phyloP scores from a whole-genome alignment of 1,140 invertebrate species.

The Scaptodrosophila lebanonensis region DNA sequence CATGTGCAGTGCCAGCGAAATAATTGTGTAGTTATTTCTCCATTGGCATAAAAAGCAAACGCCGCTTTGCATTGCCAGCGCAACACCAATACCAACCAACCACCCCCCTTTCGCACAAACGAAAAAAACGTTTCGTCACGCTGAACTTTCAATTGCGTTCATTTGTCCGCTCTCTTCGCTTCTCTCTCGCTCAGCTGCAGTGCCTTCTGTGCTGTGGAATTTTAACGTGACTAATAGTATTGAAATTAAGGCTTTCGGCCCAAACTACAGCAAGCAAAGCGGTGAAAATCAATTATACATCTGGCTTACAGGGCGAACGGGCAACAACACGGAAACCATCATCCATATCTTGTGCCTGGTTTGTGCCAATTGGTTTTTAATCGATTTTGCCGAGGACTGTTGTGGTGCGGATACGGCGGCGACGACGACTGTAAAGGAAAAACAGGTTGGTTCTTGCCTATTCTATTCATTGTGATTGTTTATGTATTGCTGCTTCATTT shows the following conservation, averaged over 20 bases:
- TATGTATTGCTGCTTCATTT: conserved; percentile 26
- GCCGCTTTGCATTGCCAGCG: conserved; percentile 35
- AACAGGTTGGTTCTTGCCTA: conserved; percentile 57
- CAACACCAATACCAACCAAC: conserved; percentile 13
- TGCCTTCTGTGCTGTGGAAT: conserved; percentile 28
- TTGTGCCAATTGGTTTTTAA: conserved; percentile 53
- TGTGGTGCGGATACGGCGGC: too few relatives aligned
- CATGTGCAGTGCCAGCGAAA: conserved; percentile 21
- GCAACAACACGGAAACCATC: conserved; percentile 6
- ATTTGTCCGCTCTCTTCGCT: conserved; percentile 14
- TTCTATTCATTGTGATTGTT: conserved; percentile 17
- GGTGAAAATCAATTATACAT: conserved; percentile 26
- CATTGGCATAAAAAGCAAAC: conserved; percentile 6
- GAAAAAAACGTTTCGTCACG: conserved; percentile 60
- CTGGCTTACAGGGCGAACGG: conserved; percentile 7
- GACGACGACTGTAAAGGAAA: conserved; percentile 28
- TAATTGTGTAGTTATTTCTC: neutral
- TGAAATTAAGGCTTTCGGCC: conserved; percentile 20
- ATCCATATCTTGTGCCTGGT: conserved; percentile 10
- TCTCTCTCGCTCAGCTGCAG: too few relatives aligned
- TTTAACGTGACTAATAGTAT: conserved; percentile 29
- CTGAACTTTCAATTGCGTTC: conserved; percentile 40
- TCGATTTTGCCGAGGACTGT: conserved; percentile 62
- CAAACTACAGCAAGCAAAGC: conserved; percentile 5
- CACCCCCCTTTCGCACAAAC: neutral